phyloP scores from a whole-genome alignment of 2,888 invertebrate species.

The Brachycybe producta region DNA sequence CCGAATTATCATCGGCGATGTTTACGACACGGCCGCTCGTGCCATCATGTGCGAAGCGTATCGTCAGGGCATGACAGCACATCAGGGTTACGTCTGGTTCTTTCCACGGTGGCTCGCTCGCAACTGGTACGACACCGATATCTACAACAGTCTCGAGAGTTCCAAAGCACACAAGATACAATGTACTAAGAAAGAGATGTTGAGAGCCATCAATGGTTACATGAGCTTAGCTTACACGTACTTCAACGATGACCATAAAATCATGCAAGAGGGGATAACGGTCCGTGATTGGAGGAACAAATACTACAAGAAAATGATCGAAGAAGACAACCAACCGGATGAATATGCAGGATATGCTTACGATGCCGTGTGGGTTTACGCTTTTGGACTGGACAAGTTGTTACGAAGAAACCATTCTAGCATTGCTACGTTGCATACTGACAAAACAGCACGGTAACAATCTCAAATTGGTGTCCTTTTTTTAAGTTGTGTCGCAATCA shows the following conservation, averaged over 20 bases:
- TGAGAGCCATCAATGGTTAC: slow-evolving; percentile 56
- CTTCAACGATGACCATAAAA: slow-evolving; percentile 45
- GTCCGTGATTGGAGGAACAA: slow-evolving; percentile 48
- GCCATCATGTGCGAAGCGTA: slow-evolving; percentile 71
- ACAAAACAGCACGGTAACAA: slow-evolving; percentile 21
- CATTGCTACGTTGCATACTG: slow-evolving; percentile 28
- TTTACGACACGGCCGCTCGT: slow-evolving; percentile 49
- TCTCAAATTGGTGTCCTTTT: slow-evolving; percentile 14
- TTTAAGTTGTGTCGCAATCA: too few relatives aligned
- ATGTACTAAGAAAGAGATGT: slow-evolving; percentile 50
- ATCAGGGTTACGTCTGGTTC: slow-evolving; percentile 71
- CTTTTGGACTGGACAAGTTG: slow-evolving; percentile 52
- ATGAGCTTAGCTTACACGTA: slow-evolving; percentile 52
- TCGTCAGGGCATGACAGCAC: slow-evolving; percentile 39
- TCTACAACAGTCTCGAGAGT: slow-evolving; percentile 26
- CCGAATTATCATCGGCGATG: slow-evolving; percentile 65
- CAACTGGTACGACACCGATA: slow-evolving; percentile 48
- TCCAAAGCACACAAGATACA: slow-evolving; percentile 25
- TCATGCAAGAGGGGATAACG: slow-evolving; percentile 49
- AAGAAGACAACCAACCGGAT: slow-evolving; percentile 34
- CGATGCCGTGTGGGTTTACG: slow-evolving; percentile 71
- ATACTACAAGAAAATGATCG: slow-evolving; percentile 31
- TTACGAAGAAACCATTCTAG: slow-evolving; percentile 43
- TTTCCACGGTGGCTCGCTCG: slow-evolving; percentile 51
- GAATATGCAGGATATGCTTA: slow-evolving; percentile 63